These are phyloP conservation scores for Benitochromis conjunctus DNA, from an alignment of 2,113 vertebrate genomes.

Conservation along the genomic window DNA sequence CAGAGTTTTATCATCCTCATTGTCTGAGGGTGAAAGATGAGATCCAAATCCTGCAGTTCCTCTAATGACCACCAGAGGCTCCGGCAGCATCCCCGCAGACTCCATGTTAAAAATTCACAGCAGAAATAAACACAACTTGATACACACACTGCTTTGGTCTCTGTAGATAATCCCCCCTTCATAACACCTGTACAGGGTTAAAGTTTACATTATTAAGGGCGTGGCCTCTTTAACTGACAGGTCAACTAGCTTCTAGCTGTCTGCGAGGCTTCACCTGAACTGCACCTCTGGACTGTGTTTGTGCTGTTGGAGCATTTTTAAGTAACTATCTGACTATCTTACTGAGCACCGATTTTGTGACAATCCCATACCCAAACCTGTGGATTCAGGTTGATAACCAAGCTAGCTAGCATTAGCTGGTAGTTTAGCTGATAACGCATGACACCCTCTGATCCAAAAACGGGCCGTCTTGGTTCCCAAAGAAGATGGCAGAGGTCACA, in stretches of 20 bases:
- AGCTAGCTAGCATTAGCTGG: background rate
- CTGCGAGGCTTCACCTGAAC: background rate
- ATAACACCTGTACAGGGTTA: background rate
- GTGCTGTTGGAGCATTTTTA: background rate
- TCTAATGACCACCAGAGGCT: background rate
- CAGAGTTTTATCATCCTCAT: background rate
- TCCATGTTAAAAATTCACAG: background rate
- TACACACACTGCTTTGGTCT: background rate
- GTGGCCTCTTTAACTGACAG: background rate
- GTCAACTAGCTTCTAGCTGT: background rate
- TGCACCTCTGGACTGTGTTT: background rate
- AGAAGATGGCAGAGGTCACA: background rate
- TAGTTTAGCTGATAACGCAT: background rate
- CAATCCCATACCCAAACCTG: no score
- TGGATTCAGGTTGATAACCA: background rate
- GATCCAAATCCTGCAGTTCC: background rate
- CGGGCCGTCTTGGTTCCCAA: background rate
- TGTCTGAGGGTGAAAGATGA: background rate
- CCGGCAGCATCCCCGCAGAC: background rate
- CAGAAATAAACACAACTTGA: background rate
- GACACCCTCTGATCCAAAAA: background rate
- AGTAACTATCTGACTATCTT: background rate
- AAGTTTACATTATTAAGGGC: background rate
- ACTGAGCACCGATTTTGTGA: no score
- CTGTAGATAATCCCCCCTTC: background rate